Percentiles rank a stretch among this genome's conserved stretches.
phyloP scores from a whole-genome alignment of 37 sponge, comb jelly and placozoan species.

The Mnemiopsis leidyi region DNA sequence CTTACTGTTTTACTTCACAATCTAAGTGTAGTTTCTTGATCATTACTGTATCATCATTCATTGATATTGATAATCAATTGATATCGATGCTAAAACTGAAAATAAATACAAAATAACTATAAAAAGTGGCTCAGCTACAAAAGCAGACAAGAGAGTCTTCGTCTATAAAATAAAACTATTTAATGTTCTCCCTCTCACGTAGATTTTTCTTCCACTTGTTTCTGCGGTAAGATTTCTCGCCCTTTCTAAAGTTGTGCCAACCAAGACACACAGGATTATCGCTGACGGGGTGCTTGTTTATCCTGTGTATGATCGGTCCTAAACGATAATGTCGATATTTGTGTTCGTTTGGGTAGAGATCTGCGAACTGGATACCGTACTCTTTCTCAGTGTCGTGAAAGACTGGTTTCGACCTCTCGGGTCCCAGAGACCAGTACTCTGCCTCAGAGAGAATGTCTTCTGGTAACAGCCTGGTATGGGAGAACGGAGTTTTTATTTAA shows the following conservation, averaged over 20 bases:
- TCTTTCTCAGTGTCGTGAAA: constrained; percentile 14
- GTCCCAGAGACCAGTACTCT: constrained; percentile 47
- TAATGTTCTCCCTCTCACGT: constrained; percentile 3
- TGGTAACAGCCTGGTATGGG: constrained; percentile 50
- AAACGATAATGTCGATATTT: not conserved
- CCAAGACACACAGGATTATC: not conserved
- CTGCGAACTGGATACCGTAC: constrained; percentile 27
- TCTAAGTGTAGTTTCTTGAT: no score
- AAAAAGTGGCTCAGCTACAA: no score
- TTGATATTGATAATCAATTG: no score
- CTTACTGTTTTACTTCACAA: no score
- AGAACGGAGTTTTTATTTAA: no score
- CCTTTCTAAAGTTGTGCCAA: not conserved
- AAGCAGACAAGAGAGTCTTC: no score
- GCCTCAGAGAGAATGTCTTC: constrained; percentile 35
- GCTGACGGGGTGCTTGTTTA: not conserved
- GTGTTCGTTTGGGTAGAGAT: constrained; percentile 34
- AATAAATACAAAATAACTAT: no score
- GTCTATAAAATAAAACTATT: no score
- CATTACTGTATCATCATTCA: no score
- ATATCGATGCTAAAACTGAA: no score
- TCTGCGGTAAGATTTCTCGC: not conserved
- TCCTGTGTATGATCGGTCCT: not conserved
- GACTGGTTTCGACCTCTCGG: not conserved
- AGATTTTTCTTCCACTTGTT: constrained; percentile 28